Evolutionary conservation across 2,888 invertebrate species (phyloP).

Genomic region (Prenolepis imparis): DNA sequence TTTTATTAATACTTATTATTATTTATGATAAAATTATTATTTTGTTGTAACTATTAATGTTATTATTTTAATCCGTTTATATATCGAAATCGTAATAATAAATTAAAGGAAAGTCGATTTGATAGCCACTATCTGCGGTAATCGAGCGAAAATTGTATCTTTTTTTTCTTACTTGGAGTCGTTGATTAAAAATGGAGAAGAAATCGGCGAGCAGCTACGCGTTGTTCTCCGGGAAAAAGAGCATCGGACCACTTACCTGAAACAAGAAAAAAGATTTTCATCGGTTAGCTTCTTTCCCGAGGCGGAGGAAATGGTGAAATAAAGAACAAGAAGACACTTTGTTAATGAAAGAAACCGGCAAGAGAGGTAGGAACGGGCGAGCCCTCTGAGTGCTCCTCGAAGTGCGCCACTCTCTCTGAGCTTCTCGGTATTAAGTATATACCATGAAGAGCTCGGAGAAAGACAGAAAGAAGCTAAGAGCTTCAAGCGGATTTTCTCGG

Average conservation of each 20-base stretch:
- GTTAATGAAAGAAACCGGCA: slow-evolving; percentile 60
- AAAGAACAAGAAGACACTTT: slow-evolving; percentile 56
- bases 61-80: background rate
- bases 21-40: background rate
- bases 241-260: slow-evolving; percentile 57
- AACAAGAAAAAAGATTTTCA: slow-evolving; percentile 52
- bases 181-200: slow-evolving; percentile 32
- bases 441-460: slow-evolving; percentile 27
- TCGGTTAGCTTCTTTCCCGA: slow-evolving; percentile 48
- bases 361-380: slow-evolving; percentile 18
- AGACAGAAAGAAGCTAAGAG: slow-evolving; percentile 30
- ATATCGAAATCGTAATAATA: background rate
- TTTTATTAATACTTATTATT: background rate
- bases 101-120: background rate
- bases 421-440: slow-evolving; percentile 55
- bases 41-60: background rate
- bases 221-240: slow-evolving; percentile 46
- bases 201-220: slow-evolving; percentile 37
- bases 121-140: background rate
- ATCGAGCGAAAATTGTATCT: slow-evolving; percentile 7
- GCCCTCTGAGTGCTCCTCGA: slow-evolving; percentile 55
- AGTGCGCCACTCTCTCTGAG: slow-evolving; percentile 48
- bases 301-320: slow-evolving; percentile 26
- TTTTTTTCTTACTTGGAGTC: background rate
- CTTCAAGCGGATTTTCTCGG: slow-evolving; percentile 52